Conservation (phyloP, 2,888 invertebrate genomes). For the Nomada fucata region DNA sequence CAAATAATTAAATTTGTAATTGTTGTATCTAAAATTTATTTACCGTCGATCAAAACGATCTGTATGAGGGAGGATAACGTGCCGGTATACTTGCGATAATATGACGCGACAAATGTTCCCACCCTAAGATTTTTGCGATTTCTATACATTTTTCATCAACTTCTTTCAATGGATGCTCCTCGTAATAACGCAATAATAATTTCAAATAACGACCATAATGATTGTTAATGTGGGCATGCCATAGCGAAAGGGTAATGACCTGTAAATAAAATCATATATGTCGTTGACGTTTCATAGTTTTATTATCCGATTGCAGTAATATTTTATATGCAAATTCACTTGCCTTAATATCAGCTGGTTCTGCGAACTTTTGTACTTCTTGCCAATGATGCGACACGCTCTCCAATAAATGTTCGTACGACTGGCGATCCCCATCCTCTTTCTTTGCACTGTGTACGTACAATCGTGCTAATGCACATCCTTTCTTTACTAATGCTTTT, state of each 20-base stretch:
- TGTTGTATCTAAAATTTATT: conserved; percentile 2
- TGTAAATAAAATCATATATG: conserved; percentile 75
- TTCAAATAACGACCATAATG: conserved; percentile 94
- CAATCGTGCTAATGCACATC: conserved; percentile 89
- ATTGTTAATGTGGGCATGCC: conserved; percentile 91
- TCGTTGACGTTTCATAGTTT: too few relatives aligned
- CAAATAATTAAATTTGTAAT: neutral
- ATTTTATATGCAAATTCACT: conserved; percentile 41
- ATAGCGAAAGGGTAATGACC: conserved; percentile 91
- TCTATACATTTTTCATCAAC: conserved; percentile 89
- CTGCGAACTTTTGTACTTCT: conserved; percentile 92
- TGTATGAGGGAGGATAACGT: conserved; percentile 89
- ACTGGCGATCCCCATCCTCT: conserved; percentile 76
- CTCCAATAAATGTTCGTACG: conserved; percentile 84
- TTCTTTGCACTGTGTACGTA: conserved; percentile 82
- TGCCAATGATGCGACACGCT: conserved; percentile 88
- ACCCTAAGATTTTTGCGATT: conserved; percentile 88
- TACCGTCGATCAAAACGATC: conserved; percentile 87
- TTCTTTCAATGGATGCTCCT: conserved; percentile 92
- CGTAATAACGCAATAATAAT: conserved; percentile 90
- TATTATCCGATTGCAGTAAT: neutral
- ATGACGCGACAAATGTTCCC: conserved; percentile 88
- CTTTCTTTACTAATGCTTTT: conserved; percentile 92
- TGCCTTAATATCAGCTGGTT: conserved; percentile 92
- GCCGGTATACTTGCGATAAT: conserved; percentile 87